Conservation (phyloP, 2,888 invertebrate species). For the Acrobasis suavella region DNA sequence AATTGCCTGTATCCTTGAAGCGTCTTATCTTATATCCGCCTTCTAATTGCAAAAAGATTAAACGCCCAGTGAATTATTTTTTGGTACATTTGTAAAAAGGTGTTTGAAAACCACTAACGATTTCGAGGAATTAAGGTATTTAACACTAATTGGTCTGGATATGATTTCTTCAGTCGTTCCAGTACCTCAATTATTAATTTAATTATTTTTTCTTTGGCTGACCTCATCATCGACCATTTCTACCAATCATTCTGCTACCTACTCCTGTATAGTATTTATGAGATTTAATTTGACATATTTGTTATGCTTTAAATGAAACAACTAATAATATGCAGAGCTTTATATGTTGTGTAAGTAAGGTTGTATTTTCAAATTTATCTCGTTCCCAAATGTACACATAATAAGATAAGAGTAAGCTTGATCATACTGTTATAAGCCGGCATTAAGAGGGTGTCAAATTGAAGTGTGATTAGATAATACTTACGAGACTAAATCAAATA, state of each 20-base stretch:
- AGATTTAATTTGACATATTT: too few species aligned
- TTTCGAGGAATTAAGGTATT: too few species aligned
- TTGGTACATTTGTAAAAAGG: background rate
- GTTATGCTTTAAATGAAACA: too few species aligned
- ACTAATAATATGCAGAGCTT: too few species aligned
- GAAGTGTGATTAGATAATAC: background rate
- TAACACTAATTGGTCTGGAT: too few species aligned
- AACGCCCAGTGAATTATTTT: background rate
- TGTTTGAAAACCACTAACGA: too few species aligned
- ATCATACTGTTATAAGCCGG: conserved; percentile 9
- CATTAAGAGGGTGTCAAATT: conserved; percentile 18
- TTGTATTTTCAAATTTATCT: background rate
- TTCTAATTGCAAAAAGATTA: conserved; percentile 8
- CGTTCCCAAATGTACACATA: background rate
- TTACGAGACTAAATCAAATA: conserved; percentile 11
- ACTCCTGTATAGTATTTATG: too few species aligned
- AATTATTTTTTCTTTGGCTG: too few species aligned
- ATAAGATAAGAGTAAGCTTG: conserved; percentile 11
- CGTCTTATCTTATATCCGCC: conserved; percentile 24
- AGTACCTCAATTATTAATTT: too few species aligned
- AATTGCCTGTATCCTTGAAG: conserved; percentile 44
- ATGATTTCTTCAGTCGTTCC: too few species aligned
- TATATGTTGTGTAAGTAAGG: background rate
- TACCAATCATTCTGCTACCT: too few species aligned
- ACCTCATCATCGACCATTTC: too few species aligned